phyloP scores from a whole-genome alignment of 2,888 invertebrate genomes.

The Epirrhoe tristata region DNA sequence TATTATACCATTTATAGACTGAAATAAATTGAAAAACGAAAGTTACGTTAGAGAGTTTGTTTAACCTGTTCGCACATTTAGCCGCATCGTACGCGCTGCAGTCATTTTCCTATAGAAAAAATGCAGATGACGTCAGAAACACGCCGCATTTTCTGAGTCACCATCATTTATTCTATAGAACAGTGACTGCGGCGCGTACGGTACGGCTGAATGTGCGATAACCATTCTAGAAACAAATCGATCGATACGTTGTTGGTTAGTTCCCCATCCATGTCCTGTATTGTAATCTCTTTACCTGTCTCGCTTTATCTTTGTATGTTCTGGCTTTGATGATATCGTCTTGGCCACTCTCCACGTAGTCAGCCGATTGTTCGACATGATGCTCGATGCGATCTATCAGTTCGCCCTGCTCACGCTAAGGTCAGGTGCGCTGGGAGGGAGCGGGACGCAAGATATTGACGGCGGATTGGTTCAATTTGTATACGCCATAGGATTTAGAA shows the following conservation, averaged over 20 bases:
- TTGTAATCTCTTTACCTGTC: constrained; percentile 89
- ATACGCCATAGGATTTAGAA: constrained; percentile 63
- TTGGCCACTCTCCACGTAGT: constrained; percentile 93
- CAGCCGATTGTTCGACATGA: constrained; percentile 94
- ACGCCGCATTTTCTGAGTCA: too few species aligned
- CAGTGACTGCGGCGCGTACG: too few species aligned
- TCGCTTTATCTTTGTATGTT: constrained; percentile 94
- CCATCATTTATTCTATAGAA: too few species aligned
- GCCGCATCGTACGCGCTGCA: too few species aligned
- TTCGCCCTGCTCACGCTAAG: constrained; percentile 91
- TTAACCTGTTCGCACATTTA: too few species aligned
- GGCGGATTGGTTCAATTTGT: constrained; percentile 79
- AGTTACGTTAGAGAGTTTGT: not conserved
- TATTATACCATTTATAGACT: not conserved
- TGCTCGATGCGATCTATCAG: constrained; percentile 97
- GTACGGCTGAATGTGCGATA: too few species aligned
- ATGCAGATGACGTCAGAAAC: too few species aligned
- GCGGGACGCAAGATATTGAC: constrained; percentile 62
- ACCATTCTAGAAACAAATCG: not conserved
- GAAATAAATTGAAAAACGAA: not conserved
- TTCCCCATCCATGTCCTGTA: constrained; percentile 21
- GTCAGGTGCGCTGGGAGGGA: constrained; percentile 72
- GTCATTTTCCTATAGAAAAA: too few species aligned
- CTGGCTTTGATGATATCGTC: constrained; percentile 92
- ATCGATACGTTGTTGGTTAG: constrained; percentile 23